Evolutionary conservation across 2,113 vertebrate species (phyloP).

Genomic region (Bos taurus): DNA sequence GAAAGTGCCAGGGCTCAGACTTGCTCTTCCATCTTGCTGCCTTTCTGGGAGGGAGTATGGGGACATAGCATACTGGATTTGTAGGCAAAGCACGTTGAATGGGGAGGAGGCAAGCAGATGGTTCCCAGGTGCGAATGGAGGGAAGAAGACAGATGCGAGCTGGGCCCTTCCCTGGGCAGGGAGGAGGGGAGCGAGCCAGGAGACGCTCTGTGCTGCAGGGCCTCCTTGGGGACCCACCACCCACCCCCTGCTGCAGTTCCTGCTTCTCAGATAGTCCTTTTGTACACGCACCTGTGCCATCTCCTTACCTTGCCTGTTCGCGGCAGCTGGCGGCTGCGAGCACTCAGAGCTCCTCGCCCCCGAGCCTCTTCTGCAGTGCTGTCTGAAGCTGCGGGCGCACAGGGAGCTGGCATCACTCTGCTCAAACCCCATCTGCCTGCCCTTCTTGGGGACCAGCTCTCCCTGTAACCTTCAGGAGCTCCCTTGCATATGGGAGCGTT

Average conservation of each 20-base stretch:
- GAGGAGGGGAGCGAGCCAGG: neutral
- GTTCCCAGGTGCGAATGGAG: neutral
- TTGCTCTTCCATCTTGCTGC: neutral
- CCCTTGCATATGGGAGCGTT: neutral
- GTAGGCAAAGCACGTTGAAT: neutral
- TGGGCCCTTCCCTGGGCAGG: neutral
- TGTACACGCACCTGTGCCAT: neutral
- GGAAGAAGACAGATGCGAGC: neutral
- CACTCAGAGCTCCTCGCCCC: neutral
- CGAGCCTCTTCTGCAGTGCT: neutral
- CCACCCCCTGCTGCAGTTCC: neutral
- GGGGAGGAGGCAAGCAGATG: neutral
- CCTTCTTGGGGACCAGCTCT: neutral
- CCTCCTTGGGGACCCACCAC: neutral
- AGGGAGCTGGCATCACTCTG: neutral
- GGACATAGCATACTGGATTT: neutral
- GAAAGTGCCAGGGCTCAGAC: neutral
- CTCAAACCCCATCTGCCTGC: neutral
- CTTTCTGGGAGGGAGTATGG: neutral
- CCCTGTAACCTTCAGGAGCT: neutral
- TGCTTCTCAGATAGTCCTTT: neutral
- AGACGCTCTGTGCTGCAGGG: neutral
- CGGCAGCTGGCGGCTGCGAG: neutral
- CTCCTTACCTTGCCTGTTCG: neutral
- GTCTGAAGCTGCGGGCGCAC: neutral